Base-by-base conservation (phyloP, 2,888 invertebrate genomes). In the Scelioninae gen. 1 region DNA sequence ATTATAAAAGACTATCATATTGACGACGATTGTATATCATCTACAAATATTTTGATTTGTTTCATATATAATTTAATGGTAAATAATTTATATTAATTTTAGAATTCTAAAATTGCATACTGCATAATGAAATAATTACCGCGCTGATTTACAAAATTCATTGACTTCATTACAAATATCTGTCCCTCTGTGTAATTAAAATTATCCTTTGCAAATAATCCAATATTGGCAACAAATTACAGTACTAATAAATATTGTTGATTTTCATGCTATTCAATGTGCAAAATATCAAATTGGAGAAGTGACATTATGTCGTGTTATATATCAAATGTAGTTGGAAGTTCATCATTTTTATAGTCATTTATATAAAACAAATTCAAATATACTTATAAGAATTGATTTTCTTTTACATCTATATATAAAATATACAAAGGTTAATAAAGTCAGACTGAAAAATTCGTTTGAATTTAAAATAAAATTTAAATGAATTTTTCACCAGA, bases 1-100 rank as follows among this genome's bases (percentile, higher is more conserved):
- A 31, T 38, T 62, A 55, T 65, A 47, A 15, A 74, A 53, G 74
- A 74, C 63, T 74, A 55, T 74, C 31, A 55, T 74, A 55, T 47
- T 23, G 40, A 47, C 29, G 65, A 74, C 13, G 65, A 6, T 34
- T 15, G 8, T 5, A 11, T 16, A 34, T 51, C 65, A 47, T 65
- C 60, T 2, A n/a, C 40, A 15, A 5, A 38, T 43, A 23, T 23
- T 38, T 16, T 29, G 6, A 40, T 43, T 60, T 53, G 53, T 32
- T 56, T 53, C 9, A 29, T 23, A 16, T 1, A 38, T 11, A 34
- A 31, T 62, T 31, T 1, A 23, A 62, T n/a, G 10, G n/a, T 43
- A 43, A 4, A 43, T 43, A 29, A 51, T 55, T 55, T n/a, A 45
- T 13, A 45, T 13, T 45, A 13, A 45, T 15, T 8, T 2, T 15